Evolutionary conservation across 2,888 invertebrate genomes (phyloP).

Genomic region (Lacanobia oleracea): DNA sequence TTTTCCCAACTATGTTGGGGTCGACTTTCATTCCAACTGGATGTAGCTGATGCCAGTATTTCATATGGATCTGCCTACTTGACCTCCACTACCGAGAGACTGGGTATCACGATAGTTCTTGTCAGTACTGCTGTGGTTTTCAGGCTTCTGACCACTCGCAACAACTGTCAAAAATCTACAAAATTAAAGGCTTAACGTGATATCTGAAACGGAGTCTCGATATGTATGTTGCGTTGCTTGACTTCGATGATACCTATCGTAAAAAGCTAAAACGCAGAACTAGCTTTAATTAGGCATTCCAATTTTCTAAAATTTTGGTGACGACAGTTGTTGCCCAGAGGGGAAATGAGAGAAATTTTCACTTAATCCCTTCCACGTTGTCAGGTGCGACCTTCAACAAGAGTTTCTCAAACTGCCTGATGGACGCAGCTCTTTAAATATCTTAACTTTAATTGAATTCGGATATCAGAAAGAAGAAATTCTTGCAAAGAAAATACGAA

Average conservation of each 20-base stretch:
- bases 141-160: too few relatives aligned
- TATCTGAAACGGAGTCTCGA: too few relatives aligned
- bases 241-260: too few relatives aligned
- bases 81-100: too few relatives aligned
- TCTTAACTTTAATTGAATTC: not conserved
- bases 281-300: not conserved
- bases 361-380: conserved; percentile 5
- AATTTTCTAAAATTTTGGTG: not conserved
- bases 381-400: not conserved
- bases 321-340: not conserved
- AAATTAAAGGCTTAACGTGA: not conserved
- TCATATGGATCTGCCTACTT: too few relatives aligned
- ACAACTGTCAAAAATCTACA: not conserved
- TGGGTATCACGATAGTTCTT: too few relatives aligned
- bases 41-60: too few relatives aligned
- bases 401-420: not conserved
- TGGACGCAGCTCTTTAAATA: not conserved
- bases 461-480: not conserved
- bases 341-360: not conserved
- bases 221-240: too few relatives aligned
- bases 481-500: conserved; percentile 10
- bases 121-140: too few relatives aligned
- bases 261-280: not conserved
- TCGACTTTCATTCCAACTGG: not conserved
- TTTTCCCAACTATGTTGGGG: not conserved